Evolutionary conservation across 2,113 vertebrate species (phyloP).

Genomic region (Corydoras sp.): DNA sequence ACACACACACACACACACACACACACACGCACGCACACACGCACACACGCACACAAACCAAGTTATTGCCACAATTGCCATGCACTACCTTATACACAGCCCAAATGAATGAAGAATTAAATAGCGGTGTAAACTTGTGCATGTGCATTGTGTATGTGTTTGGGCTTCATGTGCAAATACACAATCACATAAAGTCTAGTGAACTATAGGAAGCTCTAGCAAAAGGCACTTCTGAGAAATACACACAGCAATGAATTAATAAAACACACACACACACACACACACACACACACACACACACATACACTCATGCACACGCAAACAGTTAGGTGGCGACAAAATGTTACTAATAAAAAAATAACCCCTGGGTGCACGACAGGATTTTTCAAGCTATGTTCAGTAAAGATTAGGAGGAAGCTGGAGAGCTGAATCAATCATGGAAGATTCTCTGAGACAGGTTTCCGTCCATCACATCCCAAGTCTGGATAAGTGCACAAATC

Average conservation of each 20-base stretch:
- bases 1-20: background rate
- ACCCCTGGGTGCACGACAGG: conserved; percentile 14
- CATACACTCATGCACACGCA: conserved; percentile 23
- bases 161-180: conserved; percentile 35
- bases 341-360: conserved; percentile 32
- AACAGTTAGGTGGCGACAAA: conserved; percentile 3
- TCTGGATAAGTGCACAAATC: conserved; percentile 47
- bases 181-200: conserved; percentile 39
- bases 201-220: conserved; percentile 49
- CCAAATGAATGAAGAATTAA: conserved; percentile 34
- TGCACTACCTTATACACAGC: conserved; percentile 48
- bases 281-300: conserved; percentile 48
- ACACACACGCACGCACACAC: conserved; percentile 19
- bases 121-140: conserved; percentile 43
- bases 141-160: conserved; percentile 25
- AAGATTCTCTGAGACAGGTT: conserved; percentile 64
- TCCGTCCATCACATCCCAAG: conserved; percentile 38
- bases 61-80: conserved; percentile 61
- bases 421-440: conserved; percentile 11
- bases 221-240: conserved; percentile 63
- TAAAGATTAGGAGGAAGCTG: no score
- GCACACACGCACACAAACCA: conserved; percentile 17
- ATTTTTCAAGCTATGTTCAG: no score
- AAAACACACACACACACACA: conserved; percentile 30
- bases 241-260: conserved; percentile 15